Base-by-base conservation (phyloP, 2,888 invertebrate species). In the Agonopterix subpropinquella region DNA sequence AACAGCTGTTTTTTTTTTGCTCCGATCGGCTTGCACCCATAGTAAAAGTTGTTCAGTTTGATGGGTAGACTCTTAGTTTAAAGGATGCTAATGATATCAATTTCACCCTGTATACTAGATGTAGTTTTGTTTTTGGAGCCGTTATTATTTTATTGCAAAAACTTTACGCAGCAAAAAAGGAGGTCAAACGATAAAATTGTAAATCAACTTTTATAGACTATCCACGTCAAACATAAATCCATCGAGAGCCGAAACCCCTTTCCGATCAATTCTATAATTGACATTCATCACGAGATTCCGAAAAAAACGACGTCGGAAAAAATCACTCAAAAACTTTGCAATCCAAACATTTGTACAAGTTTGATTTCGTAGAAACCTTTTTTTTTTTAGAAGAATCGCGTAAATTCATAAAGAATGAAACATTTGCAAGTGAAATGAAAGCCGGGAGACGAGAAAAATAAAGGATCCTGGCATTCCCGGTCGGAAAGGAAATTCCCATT, bases 401-500 rank as follows among this genome's bases (percentile, higher is more conserved):
- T 75, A 76, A 80, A 81, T 81, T 81, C 74, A 78, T 77, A 77
- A 77, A 81, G 76, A 75, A 80, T 76, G 77, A 78, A 73, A 75
- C 72, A 81, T 83, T 84, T 82, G 83, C 83, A 83, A 83, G 80
- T 81, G 71, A 80, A 83, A 84, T 82, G 76, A 75, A 73, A 72
- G 69, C 70, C 67, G 77, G 66, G 70, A 74, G 72, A 72, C 67
- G 67, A 68, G 73, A 73, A 78, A 78, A 80, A 80, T 78, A 77
- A 80, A 80, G 66, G 63, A 70, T 57, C 61, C 69, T 63, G 64
- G 73, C 15, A 43, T 39, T 47, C 47, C 49, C 18, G 46, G 47
- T 64, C 66, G 71, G 69, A 71, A 73, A 72, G 70, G 69, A 71
- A 76, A 79, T 71, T 74, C 76, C 70, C 75, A 77, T 81, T 80